Percentiles rank a stretch among this genome's conserved stretches.
phyloP scores from a whole-genome alignment of 2,113 vertebrate genomes.

The Hepsetus odoe region DNA sequence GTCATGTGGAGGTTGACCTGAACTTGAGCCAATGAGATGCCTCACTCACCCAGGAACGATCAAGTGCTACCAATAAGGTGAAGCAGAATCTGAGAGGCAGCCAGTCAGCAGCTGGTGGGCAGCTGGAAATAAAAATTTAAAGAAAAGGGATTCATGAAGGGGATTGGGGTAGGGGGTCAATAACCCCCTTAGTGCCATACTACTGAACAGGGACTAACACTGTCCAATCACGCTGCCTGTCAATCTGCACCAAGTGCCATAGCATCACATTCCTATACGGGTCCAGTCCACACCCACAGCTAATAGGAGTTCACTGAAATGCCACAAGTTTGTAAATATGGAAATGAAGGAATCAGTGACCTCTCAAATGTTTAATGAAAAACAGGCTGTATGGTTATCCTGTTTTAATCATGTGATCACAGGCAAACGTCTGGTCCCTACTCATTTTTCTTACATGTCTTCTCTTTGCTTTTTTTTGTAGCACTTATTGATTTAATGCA shows the following conservation, averaged over 20 bases:
- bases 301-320: conserved; percentile 37
- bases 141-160: conserved; percentile 51
- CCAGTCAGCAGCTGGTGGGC: conserved; percentile 55
- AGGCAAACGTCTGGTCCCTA: conserved; percentile 53
- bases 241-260: conserved; percentile 78
- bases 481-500: conserved; percentile 70
- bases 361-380: not conserved
- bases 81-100: conserved; percentile 31
- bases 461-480: conserved; percentile 54
- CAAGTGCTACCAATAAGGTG: conserved; percentile 40
- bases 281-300: conserved; percentile 65
- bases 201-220: conserved; percentile 70
- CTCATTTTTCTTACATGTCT: conserved; percentile 52
- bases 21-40: conserved; percentile 63
- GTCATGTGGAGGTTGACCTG: conserved; percentile 43
- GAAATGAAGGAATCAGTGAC: conserved; percentile 53
- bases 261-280: conserved; percentile 74
- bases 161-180: conserved; percentile 40
- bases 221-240: conserved; percentile 65
- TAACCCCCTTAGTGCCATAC: conserved; percentile 70
- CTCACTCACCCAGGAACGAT: conserved; percentile 62
- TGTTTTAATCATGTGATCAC: conserved; percentile 66
- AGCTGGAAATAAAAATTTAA: conserved; percentile 43
- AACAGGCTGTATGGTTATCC: conserved; percentile 43
- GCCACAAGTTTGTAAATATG: conserved; percentile 26